Base-by-base conservation (phyloP, 2,888 invertebrate genomes). In the Agrotis segetum region DNA sequence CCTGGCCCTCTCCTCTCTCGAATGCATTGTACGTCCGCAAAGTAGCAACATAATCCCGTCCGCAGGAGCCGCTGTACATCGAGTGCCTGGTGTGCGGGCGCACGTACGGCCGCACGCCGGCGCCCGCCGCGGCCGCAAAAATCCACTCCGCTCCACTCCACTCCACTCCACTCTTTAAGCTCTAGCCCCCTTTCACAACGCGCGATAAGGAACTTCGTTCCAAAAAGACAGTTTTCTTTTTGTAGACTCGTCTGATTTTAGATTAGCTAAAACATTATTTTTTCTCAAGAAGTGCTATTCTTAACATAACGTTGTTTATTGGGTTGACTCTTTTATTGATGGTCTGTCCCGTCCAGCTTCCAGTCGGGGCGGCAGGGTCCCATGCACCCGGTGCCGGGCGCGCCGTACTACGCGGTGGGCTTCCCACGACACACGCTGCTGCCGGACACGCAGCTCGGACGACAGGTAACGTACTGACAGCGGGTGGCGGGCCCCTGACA, bases 11-110 rank as follows among this genome's bases (percentile, higher is more conserved):
- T n/a, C n/a, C n/a, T n/a, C n/a, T n/a, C n/a, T n/a, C n/a, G 29
- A 29, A 34, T 7, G 7, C 34, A 34, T 34, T 34, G 34, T 34
- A 34, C 34, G 34, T 34, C 34, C 34, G 3, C 34, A 29, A 2
- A 29, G 7, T 34, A 7, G 34, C 9, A 7, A 1, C 7, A 34
- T 34, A 7, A 34, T 7, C 34, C 7, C 9, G 34, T 49, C n/a
- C n/a, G 0, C 60, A 97, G 97, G 97, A 97, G 90, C 84, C 90
- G 21, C 94, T 98, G 85, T 98, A 98, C 91, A 97, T 99, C 85
- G 98, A 98, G 92, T 99, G 99, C 91, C 98, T 98, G 4, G 98
- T 98, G 34, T 99, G 99, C 93, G 98, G 98, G 78, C 97, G 97
- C 85, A 97, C 98, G 85, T 98, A 98, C 92, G 98, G 98, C 1